Evolutionary conservation across 53 echinoderm and acorn worm genomes (phyloP).

Genomic region (Apostichopus leukothele): DNA sequence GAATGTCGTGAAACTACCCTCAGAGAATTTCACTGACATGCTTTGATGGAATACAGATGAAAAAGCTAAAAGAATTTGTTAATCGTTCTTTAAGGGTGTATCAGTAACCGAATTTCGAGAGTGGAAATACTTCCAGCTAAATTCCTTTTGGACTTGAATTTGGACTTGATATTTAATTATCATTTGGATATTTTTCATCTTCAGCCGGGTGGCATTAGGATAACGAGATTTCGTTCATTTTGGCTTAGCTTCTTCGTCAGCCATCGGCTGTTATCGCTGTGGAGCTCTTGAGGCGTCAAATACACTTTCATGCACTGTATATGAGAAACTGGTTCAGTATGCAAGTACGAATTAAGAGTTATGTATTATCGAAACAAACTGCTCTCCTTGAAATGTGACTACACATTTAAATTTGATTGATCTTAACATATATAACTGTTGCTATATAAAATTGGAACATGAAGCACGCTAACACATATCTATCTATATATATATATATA

Average conservation of each 20-base stretch:
- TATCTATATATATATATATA: too few species aligned
- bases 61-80: neutral
- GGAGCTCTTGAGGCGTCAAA: neutral
- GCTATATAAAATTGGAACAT: too few species aligned
- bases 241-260: neutral
- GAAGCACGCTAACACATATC: too few species aligned
- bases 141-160: neutral
- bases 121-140: neutral
- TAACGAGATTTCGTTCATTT: slow-evolving; percentile 3
- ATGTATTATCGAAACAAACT: too few species aligned
- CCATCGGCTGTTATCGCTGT: neutral
- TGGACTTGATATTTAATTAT: neutral
- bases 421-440: too few species aligned
- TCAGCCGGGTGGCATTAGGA: slow-evolving; percentile 7
- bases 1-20: neutral
- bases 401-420: too few species aligned
- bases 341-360: too few species aligned
- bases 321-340: too few species aligned
- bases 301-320: too few species aligned
- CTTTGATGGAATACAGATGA: neutral
- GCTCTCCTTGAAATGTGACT: too few species aligned
- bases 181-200: neutral
- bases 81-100: slow-evolving; percentile 3
- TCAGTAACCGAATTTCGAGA: neutral
- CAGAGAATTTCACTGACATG: neutral